Evolutionary conservation across 2,113 vertebrate genomes (phyloP).

Genomic region (Mormyrus iriodes): DNA sequence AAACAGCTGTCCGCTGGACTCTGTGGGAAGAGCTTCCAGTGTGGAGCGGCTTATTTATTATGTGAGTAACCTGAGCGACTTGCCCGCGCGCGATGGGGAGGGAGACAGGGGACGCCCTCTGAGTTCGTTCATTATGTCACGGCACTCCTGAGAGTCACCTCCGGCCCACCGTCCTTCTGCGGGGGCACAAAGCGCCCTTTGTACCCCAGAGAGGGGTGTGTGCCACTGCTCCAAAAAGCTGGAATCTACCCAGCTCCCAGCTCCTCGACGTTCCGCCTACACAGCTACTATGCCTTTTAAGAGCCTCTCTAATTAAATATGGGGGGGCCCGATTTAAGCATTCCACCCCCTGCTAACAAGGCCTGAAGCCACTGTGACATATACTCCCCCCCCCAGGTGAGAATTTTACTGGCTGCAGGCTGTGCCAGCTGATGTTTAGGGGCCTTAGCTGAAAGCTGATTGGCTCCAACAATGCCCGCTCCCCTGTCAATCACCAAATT

Average conservation of each 20-base stretch:
- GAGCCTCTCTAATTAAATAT: constrained; percentile 31
- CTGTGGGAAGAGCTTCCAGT: too few species aligned
- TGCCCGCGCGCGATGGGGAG: too few species aligned
- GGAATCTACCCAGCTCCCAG: background rate
- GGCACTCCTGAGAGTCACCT: background rate
- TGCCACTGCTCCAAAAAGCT: background rate
- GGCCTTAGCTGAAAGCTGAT: too few species aligned
- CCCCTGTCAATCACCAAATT: background rate
- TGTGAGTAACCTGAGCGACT: too few species aligned
- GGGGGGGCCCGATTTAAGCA: constrained; percentile 32
- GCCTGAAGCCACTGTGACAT: background rate
- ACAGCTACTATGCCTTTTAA: constrained; percentile 32
- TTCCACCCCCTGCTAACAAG: background rate
- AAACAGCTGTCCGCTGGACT: background rate
- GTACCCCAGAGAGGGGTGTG: background rate
- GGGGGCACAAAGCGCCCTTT: background rate
- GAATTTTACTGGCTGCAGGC: too few species aligned
- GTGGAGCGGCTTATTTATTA: too few species aligned
- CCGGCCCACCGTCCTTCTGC: background rate
- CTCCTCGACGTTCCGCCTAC: background rate
- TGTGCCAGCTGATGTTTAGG: background rate
- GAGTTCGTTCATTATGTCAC: background rate
- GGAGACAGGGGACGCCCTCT: too few species aligned
- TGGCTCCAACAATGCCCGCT: background rate
- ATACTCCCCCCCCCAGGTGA: background rate